Percentiles rank a stretch among this genome's conserved stretches.
phyloP scores from a whole-genome alignment of 2,888 invertebrate genomes.

The Sclerodermus sp. region DNA sequence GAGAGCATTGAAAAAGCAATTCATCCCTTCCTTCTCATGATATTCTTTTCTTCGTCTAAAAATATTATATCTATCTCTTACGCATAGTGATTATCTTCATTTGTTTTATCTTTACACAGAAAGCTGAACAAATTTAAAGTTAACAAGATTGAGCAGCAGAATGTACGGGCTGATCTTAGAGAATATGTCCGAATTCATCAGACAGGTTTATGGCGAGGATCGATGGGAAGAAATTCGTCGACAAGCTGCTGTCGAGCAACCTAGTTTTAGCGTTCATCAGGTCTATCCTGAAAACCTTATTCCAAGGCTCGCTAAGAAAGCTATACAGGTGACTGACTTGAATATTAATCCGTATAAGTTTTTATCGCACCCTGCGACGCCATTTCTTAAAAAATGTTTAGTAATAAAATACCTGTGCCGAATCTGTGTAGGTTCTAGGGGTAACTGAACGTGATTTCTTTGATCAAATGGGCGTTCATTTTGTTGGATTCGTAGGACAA shows the following conservation, averaged over 20 bases:
- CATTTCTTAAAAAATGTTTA: no score
- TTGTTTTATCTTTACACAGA: no score
- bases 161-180: slow-evolving; percentile 98
- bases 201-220: slow-evolving; percentile 90
- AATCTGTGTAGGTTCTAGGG: slow-evolving; percentile 88
- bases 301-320: slow-evolving; percentile 80
- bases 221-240: slow-evolving; percentile 90
- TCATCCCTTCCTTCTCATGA: no score
- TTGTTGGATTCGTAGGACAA: slow-evolving; percentile 90
- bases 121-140: no score
- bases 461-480: slow-evolving; percentile 92
- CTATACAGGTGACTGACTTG: slow-evolving; percentile 74
- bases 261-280: slow-evolving; percentile 87
- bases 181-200: slow-evolving; percentile 90
- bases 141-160: slow-evolving; percentile 18
- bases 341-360: no score
- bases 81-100: no score
- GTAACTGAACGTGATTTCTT: slow-evolving; percentile 88
- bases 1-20: no score
- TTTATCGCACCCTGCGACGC: no score
- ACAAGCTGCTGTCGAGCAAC: slow-evolving; percentile 83
- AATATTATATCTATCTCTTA: no score
- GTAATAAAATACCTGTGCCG: no score
- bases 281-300: slow-evolving; percentile 91
- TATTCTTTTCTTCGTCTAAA: no score